phyloP scores from a whole-genome alignment of 2,888 invertebrate species.

The Acrobasis repandana region DNA sequence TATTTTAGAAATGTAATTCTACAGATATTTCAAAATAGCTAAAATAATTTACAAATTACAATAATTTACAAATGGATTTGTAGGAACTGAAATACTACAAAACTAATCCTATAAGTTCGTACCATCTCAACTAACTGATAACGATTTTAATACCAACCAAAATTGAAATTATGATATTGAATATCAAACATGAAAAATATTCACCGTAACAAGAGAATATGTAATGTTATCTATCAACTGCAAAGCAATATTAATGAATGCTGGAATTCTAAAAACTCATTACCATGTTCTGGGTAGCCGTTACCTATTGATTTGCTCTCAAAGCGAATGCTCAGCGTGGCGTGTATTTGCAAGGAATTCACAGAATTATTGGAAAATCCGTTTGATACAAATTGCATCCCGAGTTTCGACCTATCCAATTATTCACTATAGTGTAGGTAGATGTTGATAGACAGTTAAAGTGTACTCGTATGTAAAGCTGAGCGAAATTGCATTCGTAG shows the following conservation, averaged over 20 bases:
- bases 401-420: neutral
- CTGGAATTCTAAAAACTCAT: neutral
- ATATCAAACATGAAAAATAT: too few relatives aligned
- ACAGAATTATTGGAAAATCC: neutral
- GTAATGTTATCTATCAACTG: too few relatives aligned
- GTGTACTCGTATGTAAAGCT: neutral
- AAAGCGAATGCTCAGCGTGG: neutral
- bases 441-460: neutral
- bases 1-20: too few relatives aligned
- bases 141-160: too few relatives aligned
- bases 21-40: too few relatives aligned
- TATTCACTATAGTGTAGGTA: neutral
- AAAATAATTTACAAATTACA: too few relatives aligned
- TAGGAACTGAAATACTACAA: too few relatives aligned
- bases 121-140: too few relatives aligned
- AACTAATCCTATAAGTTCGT: too few relatives aligned
- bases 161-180: too few relatives aligned
- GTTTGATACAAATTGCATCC: neutral
- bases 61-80: too few relatives aligned
- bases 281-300: neutral
- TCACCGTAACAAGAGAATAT: too few relatives aligned
- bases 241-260: neutral
- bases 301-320: neutral
- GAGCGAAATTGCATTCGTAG: neutral
- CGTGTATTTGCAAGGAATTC: neutral